Percentiles rank a stretch among this genome's conserved stretches.
These are phyloP conservation scores for Mormyrops attenuatus DNA, from an alignment of 2,797 vertebrate species.

Conservation along the genomic window DNA sequence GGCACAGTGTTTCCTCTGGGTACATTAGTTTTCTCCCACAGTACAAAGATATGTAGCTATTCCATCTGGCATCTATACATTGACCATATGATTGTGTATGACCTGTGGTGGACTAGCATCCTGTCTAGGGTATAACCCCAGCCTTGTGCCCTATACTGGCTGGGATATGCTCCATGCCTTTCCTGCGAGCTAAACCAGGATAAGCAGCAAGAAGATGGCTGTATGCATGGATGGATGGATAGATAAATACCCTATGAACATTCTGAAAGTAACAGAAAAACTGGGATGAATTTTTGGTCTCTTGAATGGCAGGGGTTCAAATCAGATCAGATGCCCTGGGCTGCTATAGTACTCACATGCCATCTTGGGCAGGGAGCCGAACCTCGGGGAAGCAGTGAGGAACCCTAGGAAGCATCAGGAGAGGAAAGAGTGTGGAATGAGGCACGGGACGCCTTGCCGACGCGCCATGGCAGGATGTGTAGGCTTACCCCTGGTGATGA, in stretches of 20 bases:
- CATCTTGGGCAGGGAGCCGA: constrained; percentile 68
- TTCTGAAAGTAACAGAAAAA: neutral
- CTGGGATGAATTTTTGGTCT: neutral
- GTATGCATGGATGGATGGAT: neutral
- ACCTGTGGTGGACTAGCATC: neutral
- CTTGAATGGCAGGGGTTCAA: neutral
- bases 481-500: constrained; percentile 68
- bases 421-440: neutral
- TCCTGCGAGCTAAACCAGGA: neutral
- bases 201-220: neutral
- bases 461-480: neutral
- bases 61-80: neutral
- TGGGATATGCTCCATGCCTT: neutral
- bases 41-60: neutral
- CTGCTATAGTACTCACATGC: constrained; percentile 62
- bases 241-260: neutral
- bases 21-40: neutral
- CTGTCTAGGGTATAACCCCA: neutral
- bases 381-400: constrained; percentile 59
- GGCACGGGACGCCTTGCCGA: neutral
- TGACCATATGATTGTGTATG: neutral
- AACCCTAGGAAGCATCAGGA: constrained; percentile 56
- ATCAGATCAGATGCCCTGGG: neutral
- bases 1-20: neutral
- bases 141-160: neutral